A percentile compares a stretch with the other conserved stretches of the same genome.
Evolutionary conservation across 2,113 vertebrate genomes (phyloP).

Genomic region (Myxocyprinus asiaticus): DNA sequence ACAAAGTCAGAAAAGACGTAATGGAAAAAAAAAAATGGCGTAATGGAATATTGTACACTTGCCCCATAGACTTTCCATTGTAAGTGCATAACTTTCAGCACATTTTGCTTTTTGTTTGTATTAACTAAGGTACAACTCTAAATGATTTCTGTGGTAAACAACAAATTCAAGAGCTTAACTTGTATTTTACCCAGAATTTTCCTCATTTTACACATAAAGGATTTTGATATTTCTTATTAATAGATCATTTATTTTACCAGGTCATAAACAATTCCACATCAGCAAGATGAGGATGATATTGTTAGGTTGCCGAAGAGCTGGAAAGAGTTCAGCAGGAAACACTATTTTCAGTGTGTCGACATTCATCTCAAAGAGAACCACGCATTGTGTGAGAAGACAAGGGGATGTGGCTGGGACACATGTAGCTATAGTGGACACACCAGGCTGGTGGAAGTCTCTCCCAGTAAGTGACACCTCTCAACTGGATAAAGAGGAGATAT

Average conservation of each 20-base stretch:
- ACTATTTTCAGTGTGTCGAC: slow-evolving; percentile 33
- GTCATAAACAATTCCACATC: slow-evolving; percentile 4
- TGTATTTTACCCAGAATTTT: no score
- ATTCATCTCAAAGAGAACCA: slow-evolving; percentile 22
- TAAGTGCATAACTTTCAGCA: no score
- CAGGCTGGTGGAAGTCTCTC: slow-evolving; percentile 53
- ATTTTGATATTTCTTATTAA: no score
- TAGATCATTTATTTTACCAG: slow-evolving; percentile 1
- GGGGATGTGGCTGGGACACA: slow-evolving; percentile 41
- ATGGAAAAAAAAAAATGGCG: no score
- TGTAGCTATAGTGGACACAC: slow-evolving; percentile 49
- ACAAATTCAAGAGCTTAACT: no score
- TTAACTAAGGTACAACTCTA: no score
- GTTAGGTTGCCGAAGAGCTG: slow-evolving; percentile 43
- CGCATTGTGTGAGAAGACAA: slow-evolving; percentile 39
- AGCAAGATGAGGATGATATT: slow-evolving; percentile 40
- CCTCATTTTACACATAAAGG: no score
- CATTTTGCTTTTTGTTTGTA: no score
- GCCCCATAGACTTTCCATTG: no score
- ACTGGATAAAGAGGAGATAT: slow-evolving; percentile 43
- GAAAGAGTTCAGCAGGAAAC: slow-evolving; percentile 46
- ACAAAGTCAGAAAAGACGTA: no score
- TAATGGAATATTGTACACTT: no score
- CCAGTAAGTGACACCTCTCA: slow-evolving; percentile 41
- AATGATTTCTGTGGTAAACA: no score